Conservation (phyloP, 2,888 invertebrate species). For the Spialia ferax region DNA sequence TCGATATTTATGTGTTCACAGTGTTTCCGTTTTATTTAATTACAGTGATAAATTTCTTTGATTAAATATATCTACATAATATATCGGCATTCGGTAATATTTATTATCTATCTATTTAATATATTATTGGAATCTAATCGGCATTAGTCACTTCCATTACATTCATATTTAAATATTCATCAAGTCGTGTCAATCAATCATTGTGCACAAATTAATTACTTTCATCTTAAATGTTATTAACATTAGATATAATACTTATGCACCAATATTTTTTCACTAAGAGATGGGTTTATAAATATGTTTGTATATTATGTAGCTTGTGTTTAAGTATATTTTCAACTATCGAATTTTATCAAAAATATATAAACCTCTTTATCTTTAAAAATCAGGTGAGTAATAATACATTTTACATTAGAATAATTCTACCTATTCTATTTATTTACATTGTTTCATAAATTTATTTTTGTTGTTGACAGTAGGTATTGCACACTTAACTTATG, state of each 20-base stretch:
- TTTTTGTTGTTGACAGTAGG: background rate
- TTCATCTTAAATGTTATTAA: background rate
- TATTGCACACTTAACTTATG: background rate
- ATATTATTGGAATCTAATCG: background rate
- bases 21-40: conserved; percentile 21
- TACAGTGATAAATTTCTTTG: background rate
- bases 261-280: background rate
- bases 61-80: no score
- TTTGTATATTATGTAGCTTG: no score
- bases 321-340: no score
- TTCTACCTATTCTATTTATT: no score
- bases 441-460: background rate
- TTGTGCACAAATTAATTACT: background rate
- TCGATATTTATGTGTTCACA: background rate
- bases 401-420: no score
- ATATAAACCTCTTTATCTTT: no score
- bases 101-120: no score
- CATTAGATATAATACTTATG: no score
- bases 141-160: background rate
- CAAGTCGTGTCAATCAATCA: background rate
- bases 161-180: background rate
- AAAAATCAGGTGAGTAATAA: no score
- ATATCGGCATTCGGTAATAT: background rate
- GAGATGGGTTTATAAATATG: no score
- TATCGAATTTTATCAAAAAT: no score